Conservation (phyloP, 2,113 vertebrate species). For the Polyodon spathula region DNA sequence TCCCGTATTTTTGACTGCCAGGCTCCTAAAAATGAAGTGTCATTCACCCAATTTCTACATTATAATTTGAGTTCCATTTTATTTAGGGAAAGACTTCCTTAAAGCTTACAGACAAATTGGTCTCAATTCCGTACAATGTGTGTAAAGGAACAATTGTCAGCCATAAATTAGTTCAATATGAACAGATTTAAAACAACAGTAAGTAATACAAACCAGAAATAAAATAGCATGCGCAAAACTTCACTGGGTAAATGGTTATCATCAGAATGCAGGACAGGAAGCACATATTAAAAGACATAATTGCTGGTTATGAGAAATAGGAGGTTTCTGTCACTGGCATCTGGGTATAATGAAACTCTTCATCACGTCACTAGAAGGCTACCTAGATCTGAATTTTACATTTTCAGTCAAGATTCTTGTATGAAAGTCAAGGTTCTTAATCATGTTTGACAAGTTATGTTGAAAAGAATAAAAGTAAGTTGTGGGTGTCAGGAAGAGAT, state of each 20-base stretch:
- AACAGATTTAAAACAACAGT: background rate
- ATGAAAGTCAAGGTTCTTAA: slow-evolving; percentile 2
- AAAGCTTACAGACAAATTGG: too few species aligned
- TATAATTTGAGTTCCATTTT: too few species aligned
- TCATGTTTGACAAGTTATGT: slow-evolving; percentile 1
- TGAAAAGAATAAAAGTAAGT: slow-evolving; percentile 1
- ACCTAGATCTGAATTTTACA: slow-evolving; percentile 12
- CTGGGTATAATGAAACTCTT: slow-evolving; percentile 6
- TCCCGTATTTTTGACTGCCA: background rate
- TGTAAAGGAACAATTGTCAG: background rate
- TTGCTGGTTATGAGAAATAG: background rate
- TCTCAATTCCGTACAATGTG: background rate
- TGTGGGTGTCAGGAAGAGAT: background rate
- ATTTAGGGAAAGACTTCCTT: too few species aligned
- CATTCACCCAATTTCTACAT: too few species aligned
- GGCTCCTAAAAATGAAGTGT: background rate
- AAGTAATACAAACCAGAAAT: background rate
- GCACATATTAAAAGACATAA: background rate
- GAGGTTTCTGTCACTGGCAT: background rate
- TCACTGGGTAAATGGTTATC: too few species aligned
- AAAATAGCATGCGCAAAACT: too few species aligned
- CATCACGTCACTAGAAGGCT: background rate
- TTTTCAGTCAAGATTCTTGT: slow-evolving; percentile 5
- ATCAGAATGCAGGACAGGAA: background rate
- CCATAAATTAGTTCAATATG: background rate